A percentile compares a stretch with the other conserved stretches of the same genome.
phyloP scores from a whole-genome alignment of 2,888 invertebrate genomes.

The Abrostola triplasia region DNA sequence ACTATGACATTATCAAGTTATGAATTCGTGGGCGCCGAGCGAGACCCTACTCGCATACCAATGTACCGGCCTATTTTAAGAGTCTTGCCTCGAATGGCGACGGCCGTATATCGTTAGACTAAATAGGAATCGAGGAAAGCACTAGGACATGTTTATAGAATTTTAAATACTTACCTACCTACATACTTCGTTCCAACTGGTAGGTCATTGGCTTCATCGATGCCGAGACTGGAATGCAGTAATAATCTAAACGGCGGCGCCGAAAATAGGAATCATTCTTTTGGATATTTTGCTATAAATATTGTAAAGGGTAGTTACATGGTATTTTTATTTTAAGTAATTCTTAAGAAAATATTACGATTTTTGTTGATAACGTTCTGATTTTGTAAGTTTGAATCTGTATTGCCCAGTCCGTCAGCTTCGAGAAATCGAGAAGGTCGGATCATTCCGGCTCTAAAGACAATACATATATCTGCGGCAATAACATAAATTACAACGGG shows the following conservation, averaged over 20 bases:
- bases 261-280: constrained; percentile 4
- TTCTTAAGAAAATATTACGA: too few relatives aligned
- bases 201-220: constrained; percentile 28
- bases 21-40: constrained; percentile 40
- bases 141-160: constrained; percentile 52
- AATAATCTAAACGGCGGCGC: constrained; percentile 1
- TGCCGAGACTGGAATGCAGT: constrained; percentile 15
- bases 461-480: too few relatives aligned
- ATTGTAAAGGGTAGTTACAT: not conserved
- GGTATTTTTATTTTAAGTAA: too few relatives aligned
- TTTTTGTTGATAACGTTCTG: too few relatives aligned
- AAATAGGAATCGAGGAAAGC: constrained; percentile 62
- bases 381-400: too few relatives aligned
- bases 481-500: too few relatives aligned
- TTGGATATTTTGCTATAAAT: not conserved
- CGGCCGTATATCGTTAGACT: constrained; percentile 56
- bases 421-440: too few relatives aligned
- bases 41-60: constrained; percentile 68
- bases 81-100: constrained; percentile 64
- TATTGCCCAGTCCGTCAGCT: too few relatives aligned
- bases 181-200: constrained; percentile 11
- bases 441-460: too few relatives aligned
- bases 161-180: constrained; percentile 46
- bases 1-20: constrained; percentile 28
- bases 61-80: constrained; percentile 76